Conservation (phyloP, 2,888 invertebrate genomes). For the Eurois occulta region DNA sequence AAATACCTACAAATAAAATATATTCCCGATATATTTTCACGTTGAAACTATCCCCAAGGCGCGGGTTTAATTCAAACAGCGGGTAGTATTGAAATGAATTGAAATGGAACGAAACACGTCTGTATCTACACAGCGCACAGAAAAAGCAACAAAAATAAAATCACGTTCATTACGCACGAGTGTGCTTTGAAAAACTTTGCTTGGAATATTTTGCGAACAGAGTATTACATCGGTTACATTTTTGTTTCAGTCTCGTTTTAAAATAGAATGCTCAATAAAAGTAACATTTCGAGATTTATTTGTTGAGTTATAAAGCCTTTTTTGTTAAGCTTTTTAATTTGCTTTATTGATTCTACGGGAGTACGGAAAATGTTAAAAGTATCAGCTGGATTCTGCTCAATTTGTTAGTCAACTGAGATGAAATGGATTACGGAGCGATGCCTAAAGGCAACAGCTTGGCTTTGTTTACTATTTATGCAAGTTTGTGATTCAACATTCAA, state of each 20-base stretch:
- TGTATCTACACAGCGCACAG: conserved; percentile 42
- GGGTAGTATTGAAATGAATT: conserved; percentile 61
- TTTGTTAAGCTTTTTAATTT: conserved; percentile 16
- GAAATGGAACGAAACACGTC: conserved; percentile 62
- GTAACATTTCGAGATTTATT: not conserved
- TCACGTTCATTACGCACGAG: conserved; percentile 58
- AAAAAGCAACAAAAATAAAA: conserved; percentile 56
- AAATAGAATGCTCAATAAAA: conserved; percentile 17
- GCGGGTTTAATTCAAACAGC: conserved; percentile 68
- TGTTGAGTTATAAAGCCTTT: not conserved
- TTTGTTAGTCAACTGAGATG: conserved; percentile 42
- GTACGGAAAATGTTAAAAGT: conserved; percentile 13
- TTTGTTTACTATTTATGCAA: conserved; percentile 40
- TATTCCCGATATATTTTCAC: conserved; percentile 63
- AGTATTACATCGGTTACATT: conserved; percentile 3
- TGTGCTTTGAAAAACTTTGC: conserved; percentile 54
- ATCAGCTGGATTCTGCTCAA: conserved; percentile 34
- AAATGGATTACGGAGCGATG: conserved; percentile 37
- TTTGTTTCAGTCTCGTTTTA: conserved; percentile 18
- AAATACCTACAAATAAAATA: conserved; percentile 37
- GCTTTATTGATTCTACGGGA: conserved; percentile 4
- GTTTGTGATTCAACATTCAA: conserved; percentile 22
- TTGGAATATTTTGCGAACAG: conserved; percentile 26
- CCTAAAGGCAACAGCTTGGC: conserved; percentile 25
- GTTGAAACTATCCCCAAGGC: conserved; percentile 62